Conservation (phyloP, 2,888 invertebrate species). For the Mylabris sibirica region DNA sequence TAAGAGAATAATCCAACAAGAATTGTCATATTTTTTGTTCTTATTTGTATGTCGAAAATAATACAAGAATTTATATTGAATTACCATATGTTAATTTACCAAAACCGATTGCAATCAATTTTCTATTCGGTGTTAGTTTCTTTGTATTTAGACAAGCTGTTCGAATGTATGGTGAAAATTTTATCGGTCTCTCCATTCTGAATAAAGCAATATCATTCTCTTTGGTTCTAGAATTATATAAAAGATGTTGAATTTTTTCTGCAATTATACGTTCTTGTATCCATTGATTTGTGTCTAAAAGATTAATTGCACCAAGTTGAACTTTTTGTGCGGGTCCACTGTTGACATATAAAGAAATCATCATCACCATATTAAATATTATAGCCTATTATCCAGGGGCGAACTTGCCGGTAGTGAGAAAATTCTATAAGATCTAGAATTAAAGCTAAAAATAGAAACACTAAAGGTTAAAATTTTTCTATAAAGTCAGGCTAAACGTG, state of each 20-base stretch:
- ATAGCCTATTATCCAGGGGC: no score
- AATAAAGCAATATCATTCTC: not conserved
- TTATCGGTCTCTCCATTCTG: not conserved
- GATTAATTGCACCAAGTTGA: not conserved
- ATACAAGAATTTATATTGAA: no score
- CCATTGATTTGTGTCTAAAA: not conserved
- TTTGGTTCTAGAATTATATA: not conserved
- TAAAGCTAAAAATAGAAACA: no score
- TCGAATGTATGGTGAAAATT: not conserved
- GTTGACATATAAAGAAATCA: no score
- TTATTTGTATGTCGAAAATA: no score
- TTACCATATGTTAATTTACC: not conserved
- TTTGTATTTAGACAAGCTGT: not conserved
- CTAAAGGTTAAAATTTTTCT: no score
- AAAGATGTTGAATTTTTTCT: not conserved
- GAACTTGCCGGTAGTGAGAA: no score
- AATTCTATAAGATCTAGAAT: no score
- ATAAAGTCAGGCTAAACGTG: no score
- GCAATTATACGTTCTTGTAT: not conserved
- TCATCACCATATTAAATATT: no score
- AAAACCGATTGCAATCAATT: not conserved
- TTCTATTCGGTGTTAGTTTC: not conserved
- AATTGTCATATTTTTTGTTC: no score
- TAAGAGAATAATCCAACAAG: no score
- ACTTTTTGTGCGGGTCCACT: slow-evolving; percentile 6